phyloP scores from a whole-genome alignment of 2,888 invertebrate genomes.

The Meliscaeva auricollis region DNA sequence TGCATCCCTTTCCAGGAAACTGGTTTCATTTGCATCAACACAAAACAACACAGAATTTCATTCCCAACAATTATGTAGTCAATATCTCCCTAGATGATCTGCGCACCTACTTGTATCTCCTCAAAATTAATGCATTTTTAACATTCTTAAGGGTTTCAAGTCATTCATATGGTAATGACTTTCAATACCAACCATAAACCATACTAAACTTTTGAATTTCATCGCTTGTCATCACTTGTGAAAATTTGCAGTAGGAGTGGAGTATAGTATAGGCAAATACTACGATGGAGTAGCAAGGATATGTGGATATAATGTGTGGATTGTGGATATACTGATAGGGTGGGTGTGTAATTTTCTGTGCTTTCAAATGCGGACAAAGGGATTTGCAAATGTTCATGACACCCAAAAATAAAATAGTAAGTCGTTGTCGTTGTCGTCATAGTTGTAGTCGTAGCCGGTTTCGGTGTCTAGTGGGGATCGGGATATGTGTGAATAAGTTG shows the following conservation, averaged over 20 bases:
- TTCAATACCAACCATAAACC: constrained; percentile 47
- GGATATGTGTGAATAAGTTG: constrained; percentile 73
- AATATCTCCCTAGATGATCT: constrained; percentile 22
- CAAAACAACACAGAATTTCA: constrained; percentile 8
- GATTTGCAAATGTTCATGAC: constrained; percentile 69
- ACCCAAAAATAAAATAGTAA: constrained; percentile 53
- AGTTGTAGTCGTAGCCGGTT: too few relatives aligned
- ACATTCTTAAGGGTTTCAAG: constrained; percentile 53
- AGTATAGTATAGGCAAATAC: too few relatives aligned
- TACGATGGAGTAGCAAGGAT: background rate
- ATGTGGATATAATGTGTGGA: constrained; percentile 1
- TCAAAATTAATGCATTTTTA: constrained; percentile 62
- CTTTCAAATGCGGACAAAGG: constrained; percentile 57
- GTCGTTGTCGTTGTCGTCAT: background rate
- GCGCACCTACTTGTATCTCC: constrained; percentile 25
- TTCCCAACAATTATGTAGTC: constrained; percentile 11
- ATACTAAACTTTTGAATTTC: constrained; percentile 27
- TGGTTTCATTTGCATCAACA: constrained; percentile 23
- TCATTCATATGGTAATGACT: constrained; percentile 71
- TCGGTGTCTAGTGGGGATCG: constrained; percentile 26
- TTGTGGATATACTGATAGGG: background rate
- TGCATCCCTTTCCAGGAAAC: constrained; percentile 29
- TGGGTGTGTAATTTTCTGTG: constrained; percentile 3
- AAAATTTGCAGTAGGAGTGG: constrained; percentile 63
- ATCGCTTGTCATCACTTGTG: constrained; percentile 41